Base-by-base conservation (phyloP, 1,140 invertebrate genomes). In the Micrasema longulum region DNA sequence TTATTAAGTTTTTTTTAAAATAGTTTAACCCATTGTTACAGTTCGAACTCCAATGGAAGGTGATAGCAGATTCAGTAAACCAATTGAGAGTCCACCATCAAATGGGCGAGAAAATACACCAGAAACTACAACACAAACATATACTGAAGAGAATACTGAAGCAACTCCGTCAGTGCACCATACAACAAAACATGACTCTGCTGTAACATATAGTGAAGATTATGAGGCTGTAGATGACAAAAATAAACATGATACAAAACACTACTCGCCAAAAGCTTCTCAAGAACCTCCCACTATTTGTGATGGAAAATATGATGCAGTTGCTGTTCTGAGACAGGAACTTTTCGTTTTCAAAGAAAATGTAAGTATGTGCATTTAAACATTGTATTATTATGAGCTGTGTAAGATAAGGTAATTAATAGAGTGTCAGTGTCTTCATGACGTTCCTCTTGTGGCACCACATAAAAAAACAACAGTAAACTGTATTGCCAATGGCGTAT, bases 321-420 rank as follows among this genome's bases (percentile, higher is more conserved):
- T 92, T 62, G 87, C 91, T 35, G 83, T 88, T 16, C 84, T 93
- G 20, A 81, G 91, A 57, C 83, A 83, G 16, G 90, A 93, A 80
- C 81, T 93, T 6, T 93, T 90, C 76, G 85, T 93, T n/a, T 93
- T 94, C 76, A 93, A 92, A 80, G 88, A 88, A 72, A 83, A 89
- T 80, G 90, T 92, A 81, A 79, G 72, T 48, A 47, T 20, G n/a
- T n/a, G n/a, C n/a, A n/a, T n/a, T n/a, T n/a, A n/a, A n/a, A n/a
- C n/a, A n/a, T n/a, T n/a, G n/a, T n/a, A n/a, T n/a, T n/a, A n/a
- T n/a, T n/a, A n/a, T n/a, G n/a, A n/a, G n/a, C n/a, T n/a, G n/a
- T n/a, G n/a, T n/a, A n/a, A n/a, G n/a, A n/a, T n/a, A n/a, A n/a
- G n/a, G n/a, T n/a, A n/a, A n/a, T n/a, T n/a, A n/a, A n/a, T n/a